Conservation (phyloP, 2,797 vertebrate species). For the Manis pentadactyla region DNA sequence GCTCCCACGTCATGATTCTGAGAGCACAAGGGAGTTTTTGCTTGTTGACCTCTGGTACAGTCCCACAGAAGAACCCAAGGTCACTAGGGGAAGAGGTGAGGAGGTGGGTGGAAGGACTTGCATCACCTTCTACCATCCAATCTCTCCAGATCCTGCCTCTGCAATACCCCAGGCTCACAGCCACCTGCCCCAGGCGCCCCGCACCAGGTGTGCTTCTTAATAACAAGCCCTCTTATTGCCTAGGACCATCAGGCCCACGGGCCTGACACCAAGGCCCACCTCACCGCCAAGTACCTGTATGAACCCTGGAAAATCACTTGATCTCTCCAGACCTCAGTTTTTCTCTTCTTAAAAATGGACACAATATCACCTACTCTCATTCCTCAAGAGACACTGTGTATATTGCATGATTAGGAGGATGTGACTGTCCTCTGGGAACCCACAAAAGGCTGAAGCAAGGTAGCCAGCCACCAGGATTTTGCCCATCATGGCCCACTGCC, state of each 20-base stretch:
- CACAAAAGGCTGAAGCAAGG: neutral
- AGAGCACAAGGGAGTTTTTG: neutral
- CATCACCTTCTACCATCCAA: neutral
- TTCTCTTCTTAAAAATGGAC: neutral
- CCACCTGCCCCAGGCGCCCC: rapidly evolving
- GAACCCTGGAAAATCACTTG: neutral
- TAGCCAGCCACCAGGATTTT: neutral
- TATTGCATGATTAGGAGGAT: neutral
- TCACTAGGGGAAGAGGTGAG: constrained; percentile 49
- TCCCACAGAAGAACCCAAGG: constrained; percentile 51
- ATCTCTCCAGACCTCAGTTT: neutral
- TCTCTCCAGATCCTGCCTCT: constrained; percentile 1
- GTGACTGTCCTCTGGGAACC: neutral
- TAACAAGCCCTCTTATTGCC: neutral
- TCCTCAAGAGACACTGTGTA: neutral
- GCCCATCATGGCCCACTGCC: neutral
- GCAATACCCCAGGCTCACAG: neutral
- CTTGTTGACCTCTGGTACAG: neutral
- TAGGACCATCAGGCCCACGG: neutral
- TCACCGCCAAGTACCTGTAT: neutral
- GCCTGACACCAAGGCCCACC: neutral
- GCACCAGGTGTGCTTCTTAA: neutral
- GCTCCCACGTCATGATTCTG: neutral
- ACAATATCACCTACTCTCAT: neutral
- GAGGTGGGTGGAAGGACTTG: neutral